A percentile compares a stretch with the other conserved stretches of the same genome.
Conservation (phyloP, 1,140 invertebrate species). For the Hylaeus volcanicus region DNA sequence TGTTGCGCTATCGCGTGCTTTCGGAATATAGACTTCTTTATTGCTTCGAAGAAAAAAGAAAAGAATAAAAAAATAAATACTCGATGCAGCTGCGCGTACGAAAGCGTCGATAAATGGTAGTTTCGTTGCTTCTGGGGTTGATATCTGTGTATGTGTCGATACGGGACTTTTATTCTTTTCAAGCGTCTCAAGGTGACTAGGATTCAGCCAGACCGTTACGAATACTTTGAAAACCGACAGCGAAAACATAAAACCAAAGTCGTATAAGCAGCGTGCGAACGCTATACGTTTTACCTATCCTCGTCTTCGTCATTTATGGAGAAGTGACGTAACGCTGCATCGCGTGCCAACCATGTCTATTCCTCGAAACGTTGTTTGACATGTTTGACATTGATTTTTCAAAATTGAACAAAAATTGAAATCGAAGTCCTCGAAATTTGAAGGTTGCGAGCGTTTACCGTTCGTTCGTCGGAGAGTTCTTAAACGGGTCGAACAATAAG, state of each 20-base stretch:
- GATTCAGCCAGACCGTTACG: background rate
- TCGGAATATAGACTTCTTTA: background rate
- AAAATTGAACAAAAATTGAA: no score
- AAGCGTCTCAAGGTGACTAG: background rate
- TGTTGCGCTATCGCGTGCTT: background rate
- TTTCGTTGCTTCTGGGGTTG: background rate
- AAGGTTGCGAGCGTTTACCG: no score
- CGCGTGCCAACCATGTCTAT: background rate
- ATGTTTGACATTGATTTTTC: no score
- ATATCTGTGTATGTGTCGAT: background rate
- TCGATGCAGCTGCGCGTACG: conserved; percentile 4
- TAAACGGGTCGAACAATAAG: no score
- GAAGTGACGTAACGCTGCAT: conserved; percentile 23
- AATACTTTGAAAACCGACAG: background rate
- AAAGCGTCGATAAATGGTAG: conserved; percentile 4
- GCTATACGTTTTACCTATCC: background rate
- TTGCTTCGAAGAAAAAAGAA: background rate
- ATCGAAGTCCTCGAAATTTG: no score
- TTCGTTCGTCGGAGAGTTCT: no score
- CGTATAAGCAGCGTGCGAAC: background rate
- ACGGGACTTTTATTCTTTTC: background rate
- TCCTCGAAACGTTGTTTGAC: background rate
- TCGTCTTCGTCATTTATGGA: conserved; percentile 19
- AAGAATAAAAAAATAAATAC: background rate
- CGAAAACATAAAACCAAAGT: background rate